Evolutionary conservation across 2,888 invertebrate genomes (phyloP).

Genomic region (Caprella mutica): DNA sequence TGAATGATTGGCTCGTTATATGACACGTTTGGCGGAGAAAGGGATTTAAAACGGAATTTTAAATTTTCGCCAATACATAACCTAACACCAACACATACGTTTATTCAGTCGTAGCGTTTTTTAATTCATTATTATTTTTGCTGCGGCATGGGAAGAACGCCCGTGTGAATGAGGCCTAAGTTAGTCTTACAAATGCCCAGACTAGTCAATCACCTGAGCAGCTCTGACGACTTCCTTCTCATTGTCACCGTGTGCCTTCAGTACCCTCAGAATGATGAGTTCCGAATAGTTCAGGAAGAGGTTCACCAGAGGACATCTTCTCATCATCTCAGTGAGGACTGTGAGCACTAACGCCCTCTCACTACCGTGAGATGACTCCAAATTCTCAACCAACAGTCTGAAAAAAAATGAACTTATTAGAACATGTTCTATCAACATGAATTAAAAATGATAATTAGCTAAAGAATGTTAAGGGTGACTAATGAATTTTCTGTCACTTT

Average conservation of each 20-base stretch:
- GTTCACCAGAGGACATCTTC: conserved; percentile 65
- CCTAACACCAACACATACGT: background rate
- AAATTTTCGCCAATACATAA: background rate
- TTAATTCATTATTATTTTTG: background rate
- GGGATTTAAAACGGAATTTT: background rate
- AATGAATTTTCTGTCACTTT: too few species aligned
- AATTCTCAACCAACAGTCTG: conserved; percentile 61
- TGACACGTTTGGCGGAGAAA: background rate
- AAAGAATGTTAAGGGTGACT: too few species aligned
- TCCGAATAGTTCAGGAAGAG: conserved; percentile 61
- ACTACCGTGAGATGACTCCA: conserved; percentile 43
- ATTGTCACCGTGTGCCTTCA: conserved; percentile 64
- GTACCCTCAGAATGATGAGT: conserved; percentile 73
- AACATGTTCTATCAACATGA: conserved; percentile 38
- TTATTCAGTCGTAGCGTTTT: too few species aligned
- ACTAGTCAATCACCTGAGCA: conserved; percentile 53
- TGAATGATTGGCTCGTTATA: background rate
- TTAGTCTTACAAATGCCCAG: background rate
- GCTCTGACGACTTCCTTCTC: conserved; percentile 56
- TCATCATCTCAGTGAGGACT: conserved; percentile 72
- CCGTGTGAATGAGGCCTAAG: too few species aligned
- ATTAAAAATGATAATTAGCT: background rate
- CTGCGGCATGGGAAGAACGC: background rate
- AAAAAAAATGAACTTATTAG: conserved; percentile 43
- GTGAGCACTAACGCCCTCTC: conserved; percentile 55